Conservation (phyloP, 2,797 vertebrate genomes). For the Crenuchus spilurus region DNA sequence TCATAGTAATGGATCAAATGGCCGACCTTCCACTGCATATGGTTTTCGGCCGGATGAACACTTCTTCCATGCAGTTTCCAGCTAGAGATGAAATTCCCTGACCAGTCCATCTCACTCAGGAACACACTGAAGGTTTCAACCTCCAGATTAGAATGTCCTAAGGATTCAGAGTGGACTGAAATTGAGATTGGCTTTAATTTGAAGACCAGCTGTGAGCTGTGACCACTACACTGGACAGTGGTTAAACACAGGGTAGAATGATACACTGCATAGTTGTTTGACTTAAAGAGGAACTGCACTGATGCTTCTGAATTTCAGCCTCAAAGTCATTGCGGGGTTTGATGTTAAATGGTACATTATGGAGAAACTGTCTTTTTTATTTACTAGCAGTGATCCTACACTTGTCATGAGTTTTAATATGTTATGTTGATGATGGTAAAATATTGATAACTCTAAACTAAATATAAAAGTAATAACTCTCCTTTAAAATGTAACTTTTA, state of each 20-base stretch:
- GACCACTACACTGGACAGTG: not conserved
- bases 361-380: too few relatives aligned
- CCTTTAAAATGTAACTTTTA: too few relatives aligned
- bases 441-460: too few relatives aligned
- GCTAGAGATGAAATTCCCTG: conserved; percentile 58
- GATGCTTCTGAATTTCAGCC: not conserved
- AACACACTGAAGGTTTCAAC: not conserved
- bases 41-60: conserved; percentile 92
- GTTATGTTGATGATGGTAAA: too few relatives aligned
- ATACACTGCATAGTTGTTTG: not conserved
- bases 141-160: not conserved
- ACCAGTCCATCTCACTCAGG: not conserved
- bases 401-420: too few relatives aligned
- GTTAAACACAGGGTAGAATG: not conserved
- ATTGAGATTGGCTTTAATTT: not conserved
- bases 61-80: conserved; percentile 77
- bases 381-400: too few relatives aligned
- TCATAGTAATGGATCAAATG: conserved; percentile 74
- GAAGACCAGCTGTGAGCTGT: not conserved
- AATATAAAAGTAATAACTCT: too few relatives aligned
- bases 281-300: not conserved
- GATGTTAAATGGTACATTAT: too few relatives aligned
- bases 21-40: conserved; percentile 88
- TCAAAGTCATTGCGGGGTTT: too few relatives aligned
- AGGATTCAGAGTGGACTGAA: conserved; percentile 6